phyloP scores from a whole-genome alignment of 2,113 vertebrate genomes.

The Melanotaenia duboulayi region DNA sequence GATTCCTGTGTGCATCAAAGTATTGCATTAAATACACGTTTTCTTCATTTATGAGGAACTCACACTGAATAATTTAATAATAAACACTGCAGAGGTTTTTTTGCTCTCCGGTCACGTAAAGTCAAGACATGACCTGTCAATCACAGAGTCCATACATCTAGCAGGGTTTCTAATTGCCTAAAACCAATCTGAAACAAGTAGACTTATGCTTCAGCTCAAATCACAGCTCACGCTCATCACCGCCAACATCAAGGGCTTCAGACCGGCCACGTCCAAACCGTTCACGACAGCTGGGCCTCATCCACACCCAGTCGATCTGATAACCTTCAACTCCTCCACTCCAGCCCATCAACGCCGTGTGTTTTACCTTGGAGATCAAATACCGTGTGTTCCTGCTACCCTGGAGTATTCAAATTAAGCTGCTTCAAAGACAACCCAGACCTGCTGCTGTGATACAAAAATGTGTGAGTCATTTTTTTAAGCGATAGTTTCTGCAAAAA shows the following conservation, averaged over 20 bases:
- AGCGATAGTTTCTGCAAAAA: constrained; percentile 39
- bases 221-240: constrained; percentile 60
- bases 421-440: constrained; percentile 59
- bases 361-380: constrained; percentile 75
- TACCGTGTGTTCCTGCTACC: constrained; percentile 33
- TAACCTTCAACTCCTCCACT: constrained; percentile 69
- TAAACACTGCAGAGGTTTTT: not conserved
- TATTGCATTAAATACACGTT: not conserved
- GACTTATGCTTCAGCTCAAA: constrained; percentile 63
- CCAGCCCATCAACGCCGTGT: constrained; percentile 40
- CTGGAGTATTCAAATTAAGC: constrained; percentile 67
- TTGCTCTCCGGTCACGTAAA: constrained; percentile 46
- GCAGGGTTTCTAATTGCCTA: constrained; percentile 64
- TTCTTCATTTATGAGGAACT: constrained; percentile 1
- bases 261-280: constrained; percentile 32
- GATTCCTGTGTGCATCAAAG: not conserved
- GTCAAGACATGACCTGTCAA: constrained; percentile 64
- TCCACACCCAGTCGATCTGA: constrained; percentile 63
- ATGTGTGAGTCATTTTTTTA: constrained; percentile 42
- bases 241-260: constrained; percentile 66
- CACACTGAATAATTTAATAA: not conserved
- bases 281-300: constrained; percentile 56
- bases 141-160: constrained; percentile 51
- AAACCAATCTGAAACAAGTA: constrained; percentile 59
- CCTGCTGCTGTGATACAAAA: constrained; percentile 49